These are phyloP conservation scores for Trissolcus japonicus DNA, from an alignment of 2,888 invertebrate genomes.

Conservation along the genomic window DNA sequence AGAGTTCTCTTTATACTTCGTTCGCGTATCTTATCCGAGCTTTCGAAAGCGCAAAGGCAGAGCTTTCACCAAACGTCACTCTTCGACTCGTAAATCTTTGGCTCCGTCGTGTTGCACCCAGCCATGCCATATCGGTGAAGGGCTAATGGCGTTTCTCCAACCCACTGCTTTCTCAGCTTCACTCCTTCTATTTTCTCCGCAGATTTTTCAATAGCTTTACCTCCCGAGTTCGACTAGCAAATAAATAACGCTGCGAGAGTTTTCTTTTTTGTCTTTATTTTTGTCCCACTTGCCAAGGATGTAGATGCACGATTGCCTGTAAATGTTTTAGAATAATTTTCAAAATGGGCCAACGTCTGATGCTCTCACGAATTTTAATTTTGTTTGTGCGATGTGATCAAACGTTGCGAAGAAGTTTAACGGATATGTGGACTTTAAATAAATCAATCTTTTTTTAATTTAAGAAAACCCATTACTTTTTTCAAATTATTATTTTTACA, in stretches of 20 bases:
- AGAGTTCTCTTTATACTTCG: slow-evolving; percentile 32
- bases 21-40: slow-evolving; percentile 49
- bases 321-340: no score
- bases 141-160: slow-evolving; percentile 51
- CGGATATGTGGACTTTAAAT: no score
- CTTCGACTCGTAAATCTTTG: slow-evolving; percentile 54
- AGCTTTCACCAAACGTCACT: slow-evolving; percentile 55
- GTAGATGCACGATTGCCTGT: no score
- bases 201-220: slow-evolving; percentile 44
- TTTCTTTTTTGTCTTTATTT: neutral
- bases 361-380: no score
- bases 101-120: slow-evolving; percentile 43
- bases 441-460: no score
- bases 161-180: slow-evolving; percentile 3
- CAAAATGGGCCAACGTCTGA: no score
- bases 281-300: no score
- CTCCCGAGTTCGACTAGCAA: slow-evolving; percentile 40
- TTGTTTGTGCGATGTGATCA: no score
- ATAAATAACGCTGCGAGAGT: slow-evolving; percentile 38
- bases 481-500: no score
- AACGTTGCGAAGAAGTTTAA: no score
- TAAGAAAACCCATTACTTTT: no score
- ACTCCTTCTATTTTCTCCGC: slow-evolving; percentile 31
- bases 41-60: slow-evolving; percentile 49
- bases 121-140: slow-evolving; percentile 42